Base-by-base conservation (phyloP, 1,140 invertebrate genomes). In the Teleopsis dalmanni region DNA sequence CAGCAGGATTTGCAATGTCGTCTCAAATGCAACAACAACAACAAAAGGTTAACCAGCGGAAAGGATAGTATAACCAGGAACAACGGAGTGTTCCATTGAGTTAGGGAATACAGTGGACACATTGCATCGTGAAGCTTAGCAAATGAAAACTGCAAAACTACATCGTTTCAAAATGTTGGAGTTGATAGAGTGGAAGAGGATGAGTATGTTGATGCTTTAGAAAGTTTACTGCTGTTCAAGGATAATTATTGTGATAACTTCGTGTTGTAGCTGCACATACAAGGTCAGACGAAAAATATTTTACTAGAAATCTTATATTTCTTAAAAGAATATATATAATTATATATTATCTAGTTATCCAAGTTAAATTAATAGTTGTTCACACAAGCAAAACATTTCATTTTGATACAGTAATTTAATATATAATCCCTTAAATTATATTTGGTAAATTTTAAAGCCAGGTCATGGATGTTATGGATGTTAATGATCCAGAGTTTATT, bases 231-330 rank as follows among this genome's bases (percentile, higher is more conserved):
- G 22, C 77, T 82, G 54, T 78, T 82, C 42, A 81, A 82, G 58
- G 82, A 85, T 59, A 79, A 81, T 55, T 88, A 87, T 66, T 78
- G 83, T 71, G 83, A 87, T 62, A 75, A 77, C 54, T 80, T 77
- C 64, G 69, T 76, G 55, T 56, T 76, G 43, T 76, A 68, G 67
- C 41, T n/a, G n/a, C n/a, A n/a, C n/a, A n/a, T n/a, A n/a, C n/a
- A n/a, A n/a, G n/a, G n/a, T n/a, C n/a, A n/a, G n/a, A n/a, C n/a
- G n/a, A n/a, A n/a, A n/a, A n/a, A n/a, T n/a, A n/a, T n/a, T n/a
- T n/a, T n/a, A n/a, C n/a, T n/a, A n/a, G n/a, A n/a, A n/a, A n/a
- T n/a, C n/a, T n/a, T n/a, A n/a, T n/a, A n/a, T n/a, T n/a, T n/a
- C n/a, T n/a, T n/a, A n/a, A n/a, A n/a, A n/a, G n/a, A n/a, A n/a